A percentile compares a stretch with the other conserved stretches of the same genome.
These are phyloP conservation scores for Idaea straminata DNA, from an alignment of 2,888 invertebrate genomes.

Conservation along the genomic window DNA sequence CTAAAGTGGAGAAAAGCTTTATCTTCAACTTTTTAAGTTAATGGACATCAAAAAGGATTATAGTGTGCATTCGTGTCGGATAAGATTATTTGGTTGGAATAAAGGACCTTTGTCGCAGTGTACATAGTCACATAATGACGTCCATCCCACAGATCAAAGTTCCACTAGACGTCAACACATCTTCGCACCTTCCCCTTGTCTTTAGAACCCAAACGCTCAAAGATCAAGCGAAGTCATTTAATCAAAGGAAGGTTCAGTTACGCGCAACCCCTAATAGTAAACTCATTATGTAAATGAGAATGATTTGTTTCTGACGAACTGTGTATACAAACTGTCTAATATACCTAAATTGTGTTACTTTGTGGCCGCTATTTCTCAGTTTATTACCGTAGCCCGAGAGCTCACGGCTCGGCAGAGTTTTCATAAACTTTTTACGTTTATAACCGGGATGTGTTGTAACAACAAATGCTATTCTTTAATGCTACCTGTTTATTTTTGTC, in stretches of 20 bases:
- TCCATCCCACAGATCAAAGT: too few relatives aligned
- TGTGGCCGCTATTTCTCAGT: slow-evolving; percentile 54
- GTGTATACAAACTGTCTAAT: slow-evolving; percentile 40
- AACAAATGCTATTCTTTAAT: slow-evolving; percentile 51
- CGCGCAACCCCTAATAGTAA: not conserved
- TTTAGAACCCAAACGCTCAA: not conserved
- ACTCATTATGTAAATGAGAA: not conserved
- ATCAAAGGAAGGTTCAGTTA: not conserved
- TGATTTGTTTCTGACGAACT: slow-evolving; percentile 24
- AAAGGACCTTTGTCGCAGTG: too few relatives aligned
- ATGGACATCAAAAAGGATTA: too few relatives aligned
- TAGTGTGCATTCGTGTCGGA: too few relatives aligned
- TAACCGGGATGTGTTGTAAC: slow-evolving; percentile 45
- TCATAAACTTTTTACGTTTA: slow-evolving; percentile 72
- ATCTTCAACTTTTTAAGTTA: too few relatives aligned
- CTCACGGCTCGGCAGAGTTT: slow-evolving; percentile 40
- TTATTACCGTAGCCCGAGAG: slow-evolving; percentile 58
- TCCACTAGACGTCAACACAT: not conserved
- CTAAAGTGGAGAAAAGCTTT: too few relatives aligned
- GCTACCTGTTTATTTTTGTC: not conserved
- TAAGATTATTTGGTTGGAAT: too few relatives aligned
- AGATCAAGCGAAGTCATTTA: not conserved
- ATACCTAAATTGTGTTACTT: slow-evolving; percentile 46
- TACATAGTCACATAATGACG: too few relatives aligned
- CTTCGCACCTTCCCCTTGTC: not conserved